phyloP scores from a whole-genome alignment of 2,797 vertebrate genomes.

The Arvicola amphibius region DNA sequence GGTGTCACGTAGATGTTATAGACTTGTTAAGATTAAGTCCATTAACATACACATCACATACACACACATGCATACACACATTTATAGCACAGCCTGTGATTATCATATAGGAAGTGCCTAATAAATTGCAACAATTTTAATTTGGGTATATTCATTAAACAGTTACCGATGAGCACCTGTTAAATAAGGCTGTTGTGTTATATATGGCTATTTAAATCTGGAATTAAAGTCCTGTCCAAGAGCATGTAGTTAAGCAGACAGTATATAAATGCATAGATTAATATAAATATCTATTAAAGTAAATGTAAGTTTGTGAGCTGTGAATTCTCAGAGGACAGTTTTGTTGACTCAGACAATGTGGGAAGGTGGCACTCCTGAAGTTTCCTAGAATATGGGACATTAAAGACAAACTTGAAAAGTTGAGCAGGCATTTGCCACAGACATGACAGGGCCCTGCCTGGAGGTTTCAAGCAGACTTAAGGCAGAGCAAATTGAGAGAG shows the following conservation, averaged over 20 bases:
- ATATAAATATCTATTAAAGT: not conserved
- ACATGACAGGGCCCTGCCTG: not conserved
- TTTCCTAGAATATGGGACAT: not conserved
- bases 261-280: not conserved
- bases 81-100: not conserved
- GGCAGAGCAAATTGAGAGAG: not conserved
- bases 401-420: not conserved
- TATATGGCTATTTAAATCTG: not conserved
- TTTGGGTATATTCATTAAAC: slow-evolving; percentile 8
- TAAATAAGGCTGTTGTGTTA: not conserved
- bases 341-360: not conserved
- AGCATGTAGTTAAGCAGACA: not conserved
- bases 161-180: slow-evolving; percentile 9
- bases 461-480: not conserved
- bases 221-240: not conserved
- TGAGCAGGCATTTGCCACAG: not conserved
- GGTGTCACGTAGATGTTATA: not conserved
- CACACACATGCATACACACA: not conserved
- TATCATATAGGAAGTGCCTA: not conserved
- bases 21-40: slow-evolving; percentile 22
- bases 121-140: not conserved
- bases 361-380: not conserved
- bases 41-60: not conserved
- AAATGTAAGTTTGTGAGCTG: not conserved
- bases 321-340: not conserved